Evolutionary conservation across 2,797 vertebrate species (phyloP).

Genomic region (Pygocentrus nattereri): DNA sequence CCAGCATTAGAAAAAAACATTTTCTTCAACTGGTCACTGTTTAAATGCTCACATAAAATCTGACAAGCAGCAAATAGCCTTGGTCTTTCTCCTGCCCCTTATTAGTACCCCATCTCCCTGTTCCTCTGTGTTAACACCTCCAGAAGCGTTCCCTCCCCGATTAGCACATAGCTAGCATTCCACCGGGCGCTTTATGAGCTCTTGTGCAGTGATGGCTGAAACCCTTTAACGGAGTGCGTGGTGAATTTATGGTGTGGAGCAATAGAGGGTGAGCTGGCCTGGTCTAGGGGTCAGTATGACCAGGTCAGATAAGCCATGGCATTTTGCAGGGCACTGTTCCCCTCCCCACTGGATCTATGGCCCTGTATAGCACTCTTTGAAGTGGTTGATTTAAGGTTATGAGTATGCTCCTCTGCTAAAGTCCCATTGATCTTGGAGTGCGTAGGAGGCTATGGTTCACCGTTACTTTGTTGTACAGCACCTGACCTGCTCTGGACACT

Average conservation of each 20-base stretch:
- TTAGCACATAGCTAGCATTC: conserved; percentile 64
- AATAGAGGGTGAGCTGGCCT: conserved; percentile 57
- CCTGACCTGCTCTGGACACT: conserved; percentile 55
- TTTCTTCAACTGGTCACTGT: not conserved
- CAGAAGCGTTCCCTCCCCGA: conserved; percentile 47
- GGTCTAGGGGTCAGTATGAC: conserved; percentile 57
- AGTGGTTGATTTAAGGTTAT: conserved; percentile 69
- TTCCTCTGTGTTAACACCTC: conserved; percentile 58
- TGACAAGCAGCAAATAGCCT: conserved; percentile 51
- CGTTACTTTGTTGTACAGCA: conserved; percentile 56
- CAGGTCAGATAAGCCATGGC: conserved; percentile 64
- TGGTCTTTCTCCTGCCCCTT: conserved; percentile 32
- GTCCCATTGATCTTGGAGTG: conserved; percentile 61
- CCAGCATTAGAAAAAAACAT: not conserved
- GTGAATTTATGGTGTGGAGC: conserved; percentile 62
- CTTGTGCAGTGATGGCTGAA: conserved; percentile 51
- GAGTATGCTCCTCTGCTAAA: conserved; percentile 41
- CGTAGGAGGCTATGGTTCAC: conserved; percentile 37
- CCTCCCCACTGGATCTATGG: conserved; percentile 43
- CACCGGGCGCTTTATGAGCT: conserved; percentile 59
- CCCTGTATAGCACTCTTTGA: conserved; percentile 60
- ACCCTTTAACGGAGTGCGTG: conserved; percentile 55
- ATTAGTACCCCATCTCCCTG: conserved; percentile 54
- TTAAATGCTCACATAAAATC: conserved; percentile 44
- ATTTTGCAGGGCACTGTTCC: conserved; percentile 46